phyloP scores from a whole-genome alignment of 2,113 vertebrate genomes.

The Atlantisia rogersi region DNA sequence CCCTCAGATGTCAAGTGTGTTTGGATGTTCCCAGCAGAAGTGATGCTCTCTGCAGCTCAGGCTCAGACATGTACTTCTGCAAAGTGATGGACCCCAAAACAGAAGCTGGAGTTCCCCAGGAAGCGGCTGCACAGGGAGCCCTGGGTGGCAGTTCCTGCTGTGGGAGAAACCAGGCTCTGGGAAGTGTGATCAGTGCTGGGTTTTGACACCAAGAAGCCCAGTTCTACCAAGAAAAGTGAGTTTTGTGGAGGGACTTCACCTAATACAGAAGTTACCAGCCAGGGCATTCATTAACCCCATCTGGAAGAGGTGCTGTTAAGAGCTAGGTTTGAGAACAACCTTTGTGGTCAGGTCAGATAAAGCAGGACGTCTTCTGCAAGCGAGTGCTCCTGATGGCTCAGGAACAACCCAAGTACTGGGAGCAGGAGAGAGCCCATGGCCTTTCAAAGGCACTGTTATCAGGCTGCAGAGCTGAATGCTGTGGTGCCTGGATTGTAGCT shows the following conservation, averaged over 20 bases:
- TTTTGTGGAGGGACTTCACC: not conserved
- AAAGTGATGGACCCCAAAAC: not conserved
- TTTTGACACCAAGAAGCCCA: not conserved
- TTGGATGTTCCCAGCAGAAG: not conserved
- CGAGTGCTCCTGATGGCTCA: not conserved
- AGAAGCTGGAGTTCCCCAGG: constrained; percentile 22
- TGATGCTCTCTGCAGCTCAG: not conserved
- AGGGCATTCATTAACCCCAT: not conserved
- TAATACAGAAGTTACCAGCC: not conserved
- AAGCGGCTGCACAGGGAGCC: not conserved
- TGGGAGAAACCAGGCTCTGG: fast-evolving
- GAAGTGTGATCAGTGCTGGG: not conserved
- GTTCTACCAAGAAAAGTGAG: not conserved
- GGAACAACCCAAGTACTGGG: not conserved
- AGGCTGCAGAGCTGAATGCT: not conserved
- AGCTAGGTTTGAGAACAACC: not conserved
- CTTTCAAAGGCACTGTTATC: fast-evolving
- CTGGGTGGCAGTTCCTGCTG: not conserved
- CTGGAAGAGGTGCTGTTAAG: not conserved
- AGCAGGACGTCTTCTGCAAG: not conserved
- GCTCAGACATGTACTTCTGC: not conserved
- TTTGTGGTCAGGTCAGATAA: not conserved
- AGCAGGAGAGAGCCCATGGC: not conserved
- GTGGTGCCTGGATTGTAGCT: not conserved
- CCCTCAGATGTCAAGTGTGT: fast-evolving